Base-by-base conservation (phyloP, 1,140 invertebrate species). In the Tigriopus japonicus region DNA sequence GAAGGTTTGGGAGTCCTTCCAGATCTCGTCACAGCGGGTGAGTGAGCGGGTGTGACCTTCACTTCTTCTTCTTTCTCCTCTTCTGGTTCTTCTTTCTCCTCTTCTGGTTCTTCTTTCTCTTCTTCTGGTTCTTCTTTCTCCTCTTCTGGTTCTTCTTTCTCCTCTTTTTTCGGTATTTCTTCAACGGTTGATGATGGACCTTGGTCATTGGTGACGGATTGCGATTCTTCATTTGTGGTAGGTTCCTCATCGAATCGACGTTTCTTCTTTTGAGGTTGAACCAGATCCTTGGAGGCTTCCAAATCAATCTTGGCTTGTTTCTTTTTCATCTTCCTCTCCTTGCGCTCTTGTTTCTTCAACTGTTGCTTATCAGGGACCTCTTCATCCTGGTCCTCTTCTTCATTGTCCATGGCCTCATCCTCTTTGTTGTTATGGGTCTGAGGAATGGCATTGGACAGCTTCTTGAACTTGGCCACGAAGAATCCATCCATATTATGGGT, bases 401-500 rank as follows among this genome's bases (percentile, higher is more conserved):
- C 28, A 1, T 58, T 28, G 12, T 56, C 54, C 10, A 53, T 24
- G 15, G 53, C 2, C 23, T 55, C 23, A 13, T 55, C 53, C 15
- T 3, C 28, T 9, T 17, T 42, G 17, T 58, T 40, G 23, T 58
- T 58, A 23, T 41, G 51, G 24, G 42, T 42, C 14, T 23, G 13
- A 3, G 59, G 59, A 55, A 61, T 54, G 13, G 13, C 53, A 41
- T 61, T 61, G 23, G n/a, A 17, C 13, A 94, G 86, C 69, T 98
- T 98, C 73, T 94, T 92, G 0, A 99, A 71, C 76, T 99, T 99
- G 5, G 92, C 92, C 13, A 99, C 92, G 78, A 91, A 99, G 71
- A 99, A 99, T 35, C 96, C 96, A 76, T 99, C 95, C 84, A 98
- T 90, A 71, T 99, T 99, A 70, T 98, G 91, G 14, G 85, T 84